Evolutionary conservation across 2,888 invertebrate genomes (phyloP).

Genomic region (Aricia artaxerxes): DNA sequence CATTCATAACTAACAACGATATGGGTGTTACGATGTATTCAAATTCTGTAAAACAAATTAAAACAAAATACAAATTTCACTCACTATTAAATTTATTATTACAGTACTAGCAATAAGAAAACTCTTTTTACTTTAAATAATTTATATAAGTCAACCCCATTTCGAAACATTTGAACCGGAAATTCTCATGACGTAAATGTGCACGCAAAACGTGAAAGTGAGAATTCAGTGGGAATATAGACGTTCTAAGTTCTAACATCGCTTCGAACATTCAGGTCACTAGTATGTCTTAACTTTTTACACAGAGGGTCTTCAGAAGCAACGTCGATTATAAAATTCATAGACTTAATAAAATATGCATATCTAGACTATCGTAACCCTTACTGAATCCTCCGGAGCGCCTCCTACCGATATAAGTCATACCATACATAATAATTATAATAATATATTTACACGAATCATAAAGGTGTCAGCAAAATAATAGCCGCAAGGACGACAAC

Average conservation of each 20-base stretch:
- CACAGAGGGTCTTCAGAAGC: constrained; percentile 79
- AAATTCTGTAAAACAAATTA: constrained; percentile 80
- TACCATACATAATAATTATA: constrained; percentile 75
- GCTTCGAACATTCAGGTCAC: constrained; percentile 79
- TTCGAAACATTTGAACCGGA: constrained; percentile 68
- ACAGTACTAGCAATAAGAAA: constrained; percentile 78
- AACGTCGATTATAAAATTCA: constrained; percentile 80
- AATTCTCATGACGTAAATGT: constrained; percentile 72
- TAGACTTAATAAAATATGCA: constrained; percentile 80
- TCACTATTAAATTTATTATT: constrained; percentile 80
- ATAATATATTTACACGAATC: constrained; percentile 79
- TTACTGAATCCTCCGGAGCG: constrained; percentile 47
- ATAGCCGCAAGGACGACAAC: constrained; percentile 76
- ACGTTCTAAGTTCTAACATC: constrained; percentile 69
- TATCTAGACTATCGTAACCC: constrained; percentile 74
- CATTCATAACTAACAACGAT: constrained; percentile 82
- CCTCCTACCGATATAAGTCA: constrained; percentile 58
- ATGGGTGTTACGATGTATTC: constrained; percentile 80
- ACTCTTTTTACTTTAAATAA: constrained; percentile 72
- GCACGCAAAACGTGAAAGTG: constrained; percentile 76
- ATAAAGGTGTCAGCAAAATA: constrained; percentile 76
- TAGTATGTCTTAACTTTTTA: constrained; percentile 80
- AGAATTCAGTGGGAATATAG: constrained; percentile 75
- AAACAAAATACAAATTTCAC: constrained; percentile 80
- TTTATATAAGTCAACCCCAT: constrained; percentile 77